A percentile compares a stretch with the other conserved stretches of the same genome.
Evolutionary conservation across 1,140 invertebrate species (phyloP).

Genomic region (Alviniconcha marisindica): DNA sequence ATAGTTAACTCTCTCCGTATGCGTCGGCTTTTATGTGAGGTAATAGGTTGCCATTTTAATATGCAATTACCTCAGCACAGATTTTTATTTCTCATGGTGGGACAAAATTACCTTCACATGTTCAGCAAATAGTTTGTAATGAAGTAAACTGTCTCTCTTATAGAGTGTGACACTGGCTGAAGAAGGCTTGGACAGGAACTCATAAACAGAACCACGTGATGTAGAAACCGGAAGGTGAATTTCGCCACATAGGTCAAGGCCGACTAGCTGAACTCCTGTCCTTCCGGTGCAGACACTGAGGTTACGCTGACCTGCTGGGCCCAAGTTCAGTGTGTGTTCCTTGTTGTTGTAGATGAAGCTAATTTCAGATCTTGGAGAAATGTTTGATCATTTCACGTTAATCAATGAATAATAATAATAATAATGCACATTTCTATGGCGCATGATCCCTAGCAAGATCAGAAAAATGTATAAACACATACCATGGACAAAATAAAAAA

Average conservation of each 20-base stretch:
- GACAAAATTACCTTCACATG: constrained; percentile 55
- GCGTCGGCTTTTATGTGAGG: too few species aligned
- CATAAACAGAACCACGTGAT: constrained; percentile 79
- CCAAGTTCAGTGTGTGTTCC: constrained; percentile 62
- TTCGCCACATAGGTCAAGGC: constrained; percentile 88
- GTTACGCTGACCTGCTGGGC: constrained; percentile 78
- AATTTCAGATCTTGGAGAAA: constrained; percentile 61
- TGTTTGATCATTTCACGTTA: too few species aligned
- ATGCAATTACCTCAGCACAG: too few species aligned
- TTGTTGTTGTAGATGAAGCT: constrained; percentile 58
- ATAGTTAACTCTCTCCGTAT: too few species aligned
- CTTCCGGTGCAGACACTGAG: constrained; percentile 78
- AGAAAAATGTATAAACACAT: too few species aligned
- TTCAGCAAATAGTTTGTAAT: constrained; percentile 76
- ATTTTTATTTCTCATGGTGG: too few species aligned
- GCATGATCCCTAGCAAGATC: too few species aligned
- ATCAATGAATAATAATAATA: too few species aligned
- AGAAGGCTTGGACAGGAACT: constrained; percentile 88
- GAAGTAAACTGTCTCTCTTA: constrained; percentile 84
- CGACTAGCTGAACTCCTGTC: constrained; percentile 79
- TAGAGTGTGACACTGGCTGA: constrained; percentile 85
- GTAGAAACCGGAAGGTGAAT: constrained; percentile 84
- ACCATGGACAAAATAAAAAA: too few species aligned
- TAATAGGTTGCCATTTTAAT: too few species aligned
- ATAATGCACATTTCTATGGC: too few species aligned